Percentiles rank a stretch among this genome's conserved stretches.
Evolutionary conservation across 2,888 invertebrate species (phyloP).

Genomic region (Autographa gamma): DNA sequence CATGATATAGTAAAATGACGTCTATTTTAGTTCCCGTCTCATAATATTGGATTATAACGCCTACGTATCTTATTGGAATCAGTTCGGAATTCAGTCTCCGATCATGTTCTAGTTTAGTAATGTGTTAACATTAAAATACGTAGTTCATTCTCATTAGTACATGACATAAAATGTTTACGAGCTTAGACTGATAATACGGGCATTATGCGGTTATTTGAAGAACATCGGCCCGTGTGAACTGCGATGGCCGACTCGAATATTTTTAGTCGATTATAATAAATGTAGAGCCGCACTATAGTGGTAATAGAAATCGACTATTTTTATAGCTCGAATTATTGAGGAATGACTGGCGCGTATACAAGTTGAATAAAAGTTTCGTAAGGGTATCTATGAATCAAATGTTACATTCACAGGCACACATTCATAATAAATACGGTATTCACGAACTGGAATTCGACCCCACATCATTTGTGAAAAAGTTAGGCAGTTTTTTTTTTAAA

Average conservation of each 20-base stretch:
- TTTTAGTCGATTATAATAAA: conserved; percentile 41
- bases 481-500: too few species aligned
- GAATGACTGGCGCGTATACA: conserved; percentile 10
- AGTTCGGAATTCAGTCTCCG: conserved; percentile 38
- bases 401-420: too few species aligned
- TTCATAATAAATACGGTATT: too few species aligned
- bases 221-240: conserved; percentile 45
- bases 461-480: too few species aligned
- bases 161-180: conserved; percentile 56
- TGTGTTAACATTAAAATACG: conserved; percentile 36
- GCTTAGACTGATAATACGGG: conserved; percentile 31
- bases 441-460: too few species aligned
- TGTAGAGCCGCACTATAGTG: conserved; percentile 26
- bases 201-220: conserved; percentile 23
- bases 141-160: conserved; percentile 56
- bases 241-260: conserved; percentile 19
- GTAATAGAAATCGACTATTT: conserved; percentile 43
- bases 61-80: conserved; percentile 42
- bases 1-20: conserved; percentile 30
- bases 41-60: conserved; percentile 53
- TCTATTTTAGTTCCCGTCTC: conserved; percentile 41
- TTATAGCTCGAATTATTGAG: conserved; percentile 27
- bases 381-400: too few species aligned
- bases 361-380: too few species aligned
- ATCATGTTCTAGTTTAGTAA: conserved; percentile 41